Percentiles rank a stretch among this genome's conserved stretches.
These are phyloP conservation scores for Acronicta leporina DNA, from an alignment of 2,888 invertebrate genomes.

Conservation along the genomic window DNA sequence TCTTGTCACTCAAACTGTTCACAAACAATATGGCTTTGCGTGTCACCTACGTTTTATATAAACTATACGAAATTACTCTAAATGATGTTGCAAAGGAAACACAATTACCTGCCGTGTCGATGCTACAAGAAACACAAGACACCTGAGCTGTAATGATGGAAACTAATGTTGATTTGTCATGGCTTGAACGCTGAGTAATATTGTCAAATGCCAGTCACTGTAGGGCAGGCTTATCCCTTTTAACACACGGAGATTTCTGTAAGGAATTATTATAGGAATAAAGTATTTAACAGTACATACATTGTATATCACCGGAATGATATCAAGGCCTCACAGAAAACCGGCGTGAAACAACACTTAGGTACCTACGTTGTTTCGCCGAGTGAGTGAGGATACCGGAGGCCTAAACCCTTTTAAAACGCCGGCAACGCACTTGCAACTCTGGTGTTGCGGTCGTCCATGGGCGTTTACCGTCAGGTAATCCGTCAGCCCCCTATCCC, in stretches of 20 bases:
- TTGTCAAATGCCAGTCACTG: background rate
- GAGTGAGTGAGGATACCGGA: too few species aligned
- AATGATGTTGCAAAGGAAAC: conserved; percentile 82
- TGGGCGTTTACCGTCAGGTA: too few species aligned
- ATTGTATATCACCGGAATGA: too few species aligned
- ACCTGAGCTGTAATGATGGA: conserved; percentile 44
- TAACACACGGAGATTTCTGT: background rate
- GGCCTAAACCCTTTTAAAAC: too few species aligned
- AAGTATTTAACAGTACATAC: too few species aligned
- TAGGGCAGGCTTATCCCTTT: background rate
- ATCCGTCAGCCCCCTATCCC: too few species aligned
- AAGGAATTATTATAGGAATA: background rate
- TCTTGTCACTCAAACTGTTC: conserved; percentile 60
- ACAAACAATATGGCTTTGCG: conserved; percentile 70
- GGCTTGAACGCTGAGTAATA: conserved; percentile 15
- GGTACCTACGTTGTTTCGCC: too few species aligned
- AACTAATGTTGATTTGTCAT: conserved; percentile 41
- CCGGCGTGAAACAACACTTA: too few species aligned
- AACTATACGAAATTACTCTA: conserved; percentile 82
- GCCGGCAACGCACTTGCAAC: too few species aligned
- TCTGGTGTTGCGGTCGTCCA: too few species aligned
- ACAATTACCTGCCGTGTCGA: conserved; percentile 72
- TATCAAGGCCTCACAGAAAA: too few species aligned
- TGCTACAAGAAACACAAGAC: conserved; percentile 62
- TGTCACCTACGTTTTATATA: conserved; percentile 79